Base-by-base conservation (phyloP, 2,113 vertebrate genomes). In the Ceratotherium simum region DNA sequence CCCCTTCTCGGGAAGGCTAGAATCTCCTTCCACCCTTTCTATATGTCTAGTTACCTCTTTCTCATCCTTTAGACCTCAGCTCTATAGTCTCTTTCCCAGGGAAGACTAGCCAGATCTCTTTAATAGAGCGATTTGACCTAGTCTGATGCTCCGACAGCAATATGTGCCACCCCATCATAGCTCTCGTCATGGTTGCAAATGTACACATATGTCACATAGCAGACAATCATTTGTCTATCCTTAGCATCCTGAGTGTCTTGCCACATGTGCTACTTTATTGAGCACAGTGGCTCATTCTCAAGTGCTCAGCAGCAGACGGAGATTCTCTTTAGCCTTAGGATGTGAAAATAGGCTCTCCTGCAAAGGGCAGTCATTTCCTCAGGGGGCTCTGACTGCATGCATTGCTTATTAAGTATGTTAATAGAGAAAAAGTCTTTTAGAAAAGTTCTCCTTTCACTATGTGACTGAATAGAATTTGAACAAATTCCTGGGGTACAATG, bases 81-180 rank as follows among this genome's bases (percentile, higher is more conserved):
- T 65, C 20, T 13, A 0, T 31, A 21, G 6, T 39, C 21, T 95
- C 36, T 58, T 76, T 33, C 78, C 51, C 20, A 7, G 29, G 62
- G 78, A 79, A 46, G 42, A 16, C 17, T 67, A 39, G 1, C 6
- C 16, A 20, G 76, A 39, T 70, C 7, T 86, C 73, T 46, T 56
- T 58, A 36, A 58, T 12, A 46, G 29, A 14, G 14, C 27, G 7
- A 8, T 27, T 25, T 16, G 25, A 42, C 72, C 51, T 84, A 33
- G 73, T 16, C 23, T 80, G 65, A 65, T 12, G 18, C 17, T 58
- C 20, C 17, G n/a, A 9, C 12, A 21, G 72, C 36, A 8, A 14
- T 11, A 7, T 1, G 8, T 18, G n/a, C 58, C 11, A 65, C 23
- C 23, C 12, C 18, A 2, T 29, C 10, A 3, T 6, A 4, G 17